Evolutionary conservation across 2,797 vertebrate genomes (phyloP).

Genomic region (Ptychobarbus kaznakovi): DNA sequence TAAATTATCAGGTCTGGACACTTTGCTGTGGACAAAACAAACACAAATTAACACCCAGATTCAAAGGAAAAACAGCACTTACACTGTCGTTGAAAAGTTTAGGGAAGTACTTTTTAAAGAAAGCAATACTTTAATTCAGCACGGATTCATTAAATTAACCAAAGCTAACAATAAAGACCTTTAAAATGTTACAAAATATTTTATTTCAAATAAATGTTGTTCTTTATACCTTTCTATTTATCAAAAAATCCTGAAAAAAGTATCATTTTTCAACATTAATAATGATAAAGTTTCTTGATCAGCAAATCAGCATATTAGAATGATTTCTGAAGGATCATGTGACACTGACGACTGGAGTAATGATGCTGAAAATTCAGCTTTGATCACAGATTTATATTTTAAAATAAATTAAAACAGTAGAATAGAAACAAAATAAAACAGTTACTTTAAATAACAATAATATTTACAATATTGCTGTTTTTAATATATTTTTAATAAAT

Average conservation of each 20-base stretch:
- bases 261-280: neutral
- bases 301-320: neutral
- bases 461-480: neutral
- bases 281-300: neutral
- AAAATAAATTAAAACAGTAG: no score
- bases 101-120: neutral
- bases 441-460: neutral
- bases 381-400: no score
- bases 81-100: neutral
- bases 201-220: neutral
- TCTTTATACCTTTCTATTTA: neutral
- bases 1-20: conserved; percentile 89
- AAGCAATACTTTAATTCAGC: neutral
- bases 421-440: no score
- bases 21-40: conserved; percentile 81
- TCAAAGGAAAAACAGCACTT: neutral
- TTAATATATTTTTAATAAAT: neutral
- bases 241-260: neutral
- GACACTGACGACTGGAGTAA: neutral
- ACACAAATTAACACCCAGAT: conserved; percentile 19
- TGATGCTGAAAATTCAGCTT: neutral
- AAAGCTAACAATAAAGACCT: neutral
- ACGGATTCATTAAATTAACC: neutral
- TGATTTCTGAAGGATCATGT: neutral
- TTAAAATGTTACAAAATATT: neutral